Evolutionary conservation across 1,140 invertebrate species (phyloP), one percentile per base, ranked within the genome.

Genomic region (Hormaphis cornu): DNA sequence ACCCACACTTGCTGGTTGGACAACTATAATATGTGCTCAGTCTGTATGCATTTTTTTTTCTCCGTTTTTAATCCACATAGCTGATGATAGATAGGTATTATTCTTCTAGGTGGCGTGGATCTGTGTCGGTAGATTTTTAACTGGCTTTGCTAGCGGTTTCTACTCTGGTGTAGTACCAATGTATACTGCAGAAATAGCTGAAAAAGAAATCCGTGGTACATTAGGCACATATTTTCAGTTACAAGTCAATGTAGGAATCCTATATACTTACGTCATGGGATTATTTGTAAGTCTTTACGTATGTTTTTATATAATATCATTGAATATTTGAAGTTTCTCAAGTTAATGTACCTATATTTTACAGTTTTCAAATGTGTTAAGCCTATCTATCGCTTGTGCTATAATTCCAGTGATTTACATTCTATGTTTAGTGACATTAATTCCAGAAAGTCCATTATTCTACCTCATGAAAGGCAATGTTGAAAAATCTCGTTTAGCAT

Each of bases 401-500:
- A 70, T 86, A 1, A 76, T 91, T 35, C 87, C 89, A 16, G 74
- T 88, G 1, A 44, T 88, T 0, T 84, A 90, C 24, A 76, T n/a
- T n/a, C n/a, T 82, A 4, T 58, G 14, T 24, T 81, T 83, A 1
- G 87, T 93, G 77, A 76, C 86, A 35, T 86, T 85, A 74, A 84
- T 94, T 80, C 91, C 91, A 0, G 93, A 95, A 77, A 90, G 90
- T 18, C 92, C 92, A 0, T 80, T 84, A 9, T 90, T 86, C 78
- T 78, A 87, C 12, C 77, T 88, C 52, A 82, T 84, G 75, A 66
- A 80, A 79, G 75, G 78, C 76, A 44, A 80, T 78, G 26, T 71
- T n/a, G 59, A 71, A 28, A 40, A 83, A 53, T 89, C 89, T 0
- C 79, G 82, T 1, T 77, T 82, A 46, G 81, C 86, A 9, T 78